A percentile compares a stretch with the other conserved stretches of the same genome.
Evolutionary conservation across 2,888 invertebrate genomes (phyloP).

Genomic region (Scaptomyza polygonia): DNA sequence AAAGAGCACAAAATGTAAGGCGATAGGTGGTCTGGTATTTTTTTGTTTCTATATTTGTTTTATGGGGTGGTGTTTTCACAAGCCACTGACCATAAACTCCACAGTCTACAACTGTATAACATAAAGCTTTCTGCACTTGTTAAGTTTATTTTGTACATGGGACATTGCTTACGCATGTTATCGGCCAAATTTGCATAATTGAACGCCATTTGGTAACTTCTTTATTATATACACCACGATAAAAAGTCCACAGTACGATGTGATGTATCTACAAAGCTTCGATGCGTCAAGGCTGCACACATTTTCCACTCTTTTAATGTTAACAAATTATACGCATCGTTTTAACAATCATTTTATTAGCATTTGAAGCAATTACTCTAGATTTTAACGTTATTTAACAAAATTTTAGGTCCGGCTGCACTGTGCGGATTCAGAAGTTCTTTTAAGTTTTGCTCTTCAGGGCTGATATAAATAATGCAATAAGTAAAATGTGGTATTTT

Average conservation of each 20-base stretch:
- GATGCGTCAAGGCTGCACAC: constrained; percentile 20
- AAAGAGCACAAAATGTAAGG: constrained; percentile 33
- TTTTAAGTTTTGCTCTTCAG: constrained; percentile 24
- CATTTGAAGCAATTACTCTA: constrained; percentile 2
- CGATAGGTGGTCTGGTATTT: constrained; percentile 42
- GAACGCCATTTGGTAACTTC: constrained; percentile 66
- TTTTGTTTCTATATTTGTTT: constrained; percentile 25
- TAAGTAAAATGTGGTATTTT: constrained; percentile 45
- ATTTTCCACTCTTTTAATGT: constrained; percentile 9
- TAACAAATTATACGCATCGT: constrained; percentile 11
- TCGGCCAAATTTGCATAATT: constrained; percentile 75
- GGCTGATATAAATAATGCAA: constrained; percentile 27
- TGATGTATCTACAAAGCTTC: constrained; percentile 19
- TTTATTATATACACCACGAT: constrained; percentile 17
- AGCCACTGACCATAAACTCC: not conserved
- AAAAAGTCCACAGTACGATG: constrained; percentile 45
- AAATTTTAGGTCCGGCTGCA: constrained; percentile 11
- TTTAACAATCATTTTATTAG: constrained; percentile 34
- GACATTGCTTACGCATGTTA: constrained; percentile 77
- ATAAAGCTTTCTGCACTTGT: not conserved
- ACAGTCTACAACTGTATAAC: not conserved
- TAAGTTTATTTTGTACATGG: not conserved
- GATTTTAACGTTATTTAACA: constrained; percentile 2
- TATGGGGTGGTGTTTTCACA: constrained; percentile 8
- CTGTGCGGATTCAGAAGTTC: constrained; percentile 2